A percentile compares a stretch with the other conserved stretches of the same genome.
phyloP scores from a whole-genome alignment of 2,888 invertebrate genomes.

The Andrena bicolor region DNA sequence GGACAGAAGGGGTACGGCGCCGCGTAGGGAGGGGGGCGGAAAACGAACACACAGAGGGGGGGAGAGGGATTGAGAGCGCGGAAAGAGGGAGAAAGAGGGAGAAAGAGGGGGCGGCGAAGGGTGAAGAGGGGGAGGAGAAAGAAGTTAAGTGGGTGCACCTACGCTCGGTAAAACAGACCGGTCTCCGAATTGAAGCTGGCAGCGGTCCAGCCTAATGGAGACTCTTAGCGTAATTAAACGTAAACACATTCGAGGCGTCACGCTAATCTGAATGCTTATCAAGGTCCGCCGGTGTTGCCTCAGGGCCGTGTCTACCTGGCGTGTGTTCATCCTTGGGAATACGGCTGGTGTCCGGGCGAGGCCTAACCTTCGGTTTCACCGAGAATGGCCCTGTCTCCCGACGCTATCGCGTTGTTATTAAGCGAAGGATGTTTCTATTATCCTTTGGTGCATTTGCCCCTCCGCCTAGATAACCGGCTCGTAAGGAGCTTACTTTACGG shows the following conservation, averaged over 20 bases:
- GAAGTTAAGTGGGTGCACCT: conserved; percentile 81
- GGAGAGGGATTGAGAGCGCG: not conserved
- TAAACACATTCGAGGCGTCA: conserved; percentile 85
- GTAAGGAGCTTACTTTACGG: conserved; percentile 58
- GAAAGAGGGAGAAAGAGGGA: conserved; percentile 11
- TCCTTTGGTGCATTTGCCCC: conserved; percentile 57
- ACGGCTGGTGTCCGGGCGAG: conserved; percentile 22
- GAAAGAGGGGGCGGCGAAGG: conserved; percentile 5
- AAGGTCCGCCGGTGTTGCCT: conserved; percentile 82
- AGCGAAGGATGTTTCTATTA: conserved; percentile 64
- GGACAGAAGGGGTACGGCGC: not conserved
- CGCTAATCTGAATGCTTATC: conserved; percentile 84
- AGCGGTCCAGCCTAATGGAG: conserved; percentile 85
- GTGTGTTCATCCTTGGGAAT: conserved; percentile 75
- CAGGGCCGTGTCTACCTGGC: conserved; percentile 78
- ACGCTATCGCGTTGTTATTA: conserved; percentile 55
- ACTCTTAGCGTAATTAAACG: conserved; percentile 85
- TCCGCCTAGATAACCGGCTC: conserved; percentile 42
- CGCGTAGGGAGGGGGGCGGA: conserved; percentile 3
- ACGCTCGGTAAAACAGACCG: conserved; percentile 80
- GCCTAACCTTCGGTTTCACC: conserved; percentile 49
- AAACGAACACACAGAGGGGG: conserved; percentile 13
- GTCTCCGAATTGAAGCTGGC: conserved; percentile 80
- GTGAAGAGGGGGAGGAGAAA: conserved; percentile 38
- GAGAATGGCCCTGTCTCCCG: conserved; percentile 58